Evolutionary conservation across 2,888 invertebrate species (phyloP).

Genomic region (Podabrus alpinus): DNA sequence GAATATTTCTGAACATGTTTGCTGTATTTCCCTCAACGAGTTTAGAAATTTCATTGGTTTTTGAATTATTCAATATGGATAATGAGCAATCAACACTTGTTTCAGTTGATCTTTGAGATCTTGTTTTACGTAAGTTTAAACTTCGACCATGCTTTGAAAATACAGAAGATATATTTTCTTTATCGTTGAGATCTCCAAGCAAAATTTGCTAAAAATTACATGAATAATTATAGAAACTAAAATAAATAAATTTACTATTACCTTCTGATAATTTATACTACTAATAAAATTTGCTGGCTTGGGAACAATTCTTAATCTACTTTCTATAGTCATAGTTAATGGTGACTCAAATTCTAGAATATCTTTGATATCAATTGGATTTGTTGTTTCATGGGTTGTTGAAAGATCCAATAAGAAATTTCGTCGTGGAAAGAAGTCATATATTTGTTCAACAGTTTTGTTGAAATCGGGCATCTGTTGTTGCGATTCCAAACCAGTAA

Average conservation of each 20-base stretch:
- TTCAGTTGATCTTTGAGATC: neutral
- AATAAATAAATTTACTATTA: neutral
- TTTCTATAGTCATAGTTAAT: constrained; percentile 10
- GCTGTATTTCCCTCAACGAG: neutral
- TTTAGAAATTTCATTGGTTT: neutral
- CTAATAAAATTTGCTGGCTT: neutral
- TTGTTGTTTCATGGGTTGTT: constrained; percentile 8
- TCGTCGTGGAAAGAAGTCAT: constrained; percentile 16
- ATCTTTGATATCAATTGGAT: constrained; percentile 10
- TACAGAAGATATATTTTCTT: neutral
- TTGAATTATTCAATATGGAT: neutral
- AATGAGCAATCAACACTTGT: neutral
- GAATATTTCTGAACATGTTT: neutral
- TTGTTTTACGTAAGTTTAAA: neutral
- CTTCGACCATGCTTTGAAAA: neutral
- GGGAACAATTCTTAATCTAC: neutral
- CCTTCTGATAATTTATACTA: neutral
- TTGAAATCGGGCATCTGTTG: constrained; percentile 8
- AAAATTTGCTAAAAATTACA: neutral
- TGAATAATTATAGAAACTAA: neutral
- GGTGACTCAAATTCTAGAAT: constrained; percentile 16
- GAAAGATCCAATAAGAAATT: constrained; percentile 1
- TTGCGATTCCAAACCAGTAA: constrained; percentile 8
- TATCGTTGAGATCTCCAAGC: neutral
- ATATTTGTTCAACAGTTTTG: constrained; percentile 12